Evolutionary conservation across 2,888 invertebrate species (phyloP).

Genomic region (Bombyx huttoni): DNA sequence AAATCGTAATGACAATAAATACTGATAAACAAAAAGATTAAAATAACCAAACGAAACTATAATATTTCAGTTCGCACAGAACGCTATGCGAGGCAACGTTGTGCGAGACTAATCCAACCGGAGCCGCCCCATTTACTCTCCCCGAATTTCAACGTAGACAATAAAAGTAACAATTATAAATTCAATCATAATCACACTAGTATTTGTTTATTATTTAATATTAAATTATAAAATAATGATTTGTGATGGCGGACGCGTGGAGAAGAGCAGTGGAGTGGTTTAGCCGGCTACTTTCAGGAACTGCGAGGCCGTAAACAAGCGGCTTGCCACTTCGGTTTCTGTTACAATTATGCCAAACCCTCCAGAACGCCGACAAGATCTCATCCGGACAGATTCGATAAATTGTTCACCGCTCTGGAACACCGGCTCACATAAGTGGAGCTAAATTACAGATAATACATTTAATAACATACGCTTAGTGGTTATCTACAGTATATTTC

Average conservation of each 20-base stretch:
- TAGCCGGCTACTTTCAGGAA: not conserved
- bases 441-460: constrained; percentile 31
- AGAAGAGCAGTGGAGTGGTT: not conserved
- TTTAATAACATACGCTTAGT: constrained; percentile 33
- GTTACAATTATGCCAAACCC: constrained; percentile 10
- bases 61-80: constrained; percentile 26
- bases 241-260: not conserved
- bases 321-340: not conserved
- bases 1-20: constrained; percentile 62
- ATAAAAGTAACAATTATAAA: no score
- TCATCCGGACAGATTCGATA: constrained; percentile 14
- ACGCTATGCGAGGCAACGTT: constrained; percentile 63
- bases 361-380: constrained; percentile 13
- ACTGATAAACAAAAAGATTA: constrained; percentile 54
- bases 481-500: constrained; percentile 38
- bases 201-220: no score
- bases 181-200: no score
- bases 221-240: not conserved
- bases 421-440: constrained; percentile 19
- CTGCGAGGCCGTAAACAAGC: not conserved
- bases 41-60: constrained; percentile 10
- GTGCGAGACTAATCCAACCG: constrained; percentile 38
- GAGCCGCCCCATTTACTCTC: constrained; percentile 5
- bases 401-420: constrained; percentile 20
- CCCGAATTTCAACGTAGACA: not conserved